Percentiles rank a stretch among this genome's conserved stretches.
Evolutionary conservation across 2,113 vertebrate genomes (phyloP).

Genomic region (Ceuthmochares aereus): DNA sequence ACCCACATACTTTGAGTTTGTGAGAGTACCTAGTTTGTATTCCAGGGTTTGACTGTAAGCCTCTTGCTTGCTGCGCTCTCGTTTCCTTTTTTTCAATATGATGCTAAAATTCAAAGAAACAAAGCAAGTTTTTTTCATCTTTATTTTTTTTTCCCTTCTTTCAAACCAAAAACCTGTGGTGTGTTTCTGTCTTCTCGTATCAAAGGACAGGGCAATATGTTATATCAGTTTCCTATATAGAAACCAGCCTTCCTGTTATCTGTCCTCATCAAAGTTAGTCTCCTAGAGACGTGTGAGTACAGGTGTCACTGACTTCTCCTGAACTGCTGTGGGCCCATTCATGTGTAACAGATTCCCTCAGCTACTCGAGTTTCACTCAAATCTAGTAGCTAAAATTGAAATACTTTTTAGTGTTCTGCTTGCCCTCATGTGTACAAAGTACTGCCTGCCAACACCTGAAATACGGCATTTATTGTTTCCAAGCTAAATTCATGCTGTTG

Average conservation of each 20-base stretch:
- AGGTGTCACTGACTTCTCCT: not conserved
- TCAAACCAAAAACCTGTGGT: not conserved
- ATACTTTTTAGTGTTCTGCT: not conserved
- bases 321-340: not conserved
- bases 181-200: not conserved
- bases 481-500: not conserved
- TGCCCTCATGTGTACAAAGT: not conserved
- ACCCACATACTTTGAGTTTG: not conserved
- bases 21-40: not conserved
- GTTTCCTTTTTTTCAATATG: not conserved
- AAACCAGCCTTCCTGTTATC: not conserved
- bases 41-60: not conserved
- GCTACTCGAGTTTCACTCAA: not conserved
- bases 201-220: not conserved
- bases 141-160: not conserved
- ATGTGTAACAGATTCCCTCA: not conserved
- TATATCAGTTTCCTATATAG: not conserved
- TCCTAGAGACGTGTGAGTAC: not conserved
- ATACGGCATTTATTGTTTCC: not conserved
- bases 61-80: not conserved
- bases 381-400: not conserved
- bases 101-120: not conserved
- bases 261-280: not conserved
- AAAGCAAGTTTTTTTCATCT: not conserved
- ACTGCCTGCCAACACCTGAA: not conserved